A percentile compares a stretch with the other conserved stretches of the same genome.
Evolutionary conservation across 2,113 vertebrate genomes (phyloP).

Genomic region (Macquaria ambigua): DNA sequence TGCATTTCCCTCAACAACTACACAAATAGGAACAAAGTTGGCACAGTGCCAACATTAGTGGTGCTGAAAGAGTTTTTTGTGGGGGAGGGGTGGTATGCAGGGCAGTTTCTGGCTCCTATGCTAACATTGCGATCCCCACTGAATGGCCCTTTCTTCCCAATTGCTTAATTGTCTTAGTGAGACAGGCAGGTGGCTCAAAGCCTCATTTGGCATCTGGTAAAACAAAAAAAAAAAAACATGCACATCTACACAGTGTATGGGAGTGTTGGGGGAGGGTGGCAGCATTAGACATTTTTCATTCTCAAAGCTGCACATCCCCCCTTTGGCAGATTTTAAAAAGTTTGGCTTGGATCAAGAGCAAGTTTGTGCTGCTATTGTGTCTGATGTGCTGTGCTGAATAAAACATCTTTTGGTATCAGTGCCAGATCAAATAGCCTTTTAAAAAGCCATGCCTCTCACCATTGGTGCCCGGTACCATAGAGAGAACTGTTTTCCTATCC

Average conservation of each 20-base stretch:
- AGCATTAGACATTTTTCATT: conserved; percentile 40
- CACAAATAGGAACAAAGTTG: conserved; percentile 68
- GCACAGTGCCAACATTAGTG: conserved; percentile 52
- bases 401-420: conserved; percentile 66
- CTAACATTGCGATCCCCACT: conserved; percentile 42
- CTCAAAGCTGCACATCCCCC: conserved; percentile 18
- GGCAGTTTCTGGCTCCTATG: conserved; percentile 42
- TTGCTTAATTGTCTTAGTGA: conserved; percentile 76
- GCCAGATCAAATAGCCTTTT: conserved; percentile 72
- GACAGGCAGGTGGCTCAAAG: conserved; percentile 77
- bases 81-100: conserved; percentile 33
- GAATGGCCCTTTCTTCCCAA: conserved; percentile 75
- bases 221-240: conserved; percentile 30
- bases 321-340: conserved; percentile 61
- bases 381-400: conserved; percentile 71
- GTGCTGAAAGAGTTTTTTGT: conserved; percentile 60
- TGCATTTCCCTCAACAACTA: conserved; percentile 66
- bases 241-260: conserved; percentile 46
- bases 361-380: conserved; percentile 65
- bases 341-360: conserved; percentile 57
- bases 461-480: conserved; percentile 43
- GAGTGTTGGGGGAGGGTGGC: conserved; percentile 58
- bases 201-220: conserved; percentile 68
- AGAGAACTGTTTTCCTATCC: conserved; percentile 42
- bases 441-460: conserved; percentile 56